Percentiles rank a stretch among this genome's conserved stretches.
Conservation (phyloP, 2,113 vertebrate species). For the Polyodon spathula region DNA sequence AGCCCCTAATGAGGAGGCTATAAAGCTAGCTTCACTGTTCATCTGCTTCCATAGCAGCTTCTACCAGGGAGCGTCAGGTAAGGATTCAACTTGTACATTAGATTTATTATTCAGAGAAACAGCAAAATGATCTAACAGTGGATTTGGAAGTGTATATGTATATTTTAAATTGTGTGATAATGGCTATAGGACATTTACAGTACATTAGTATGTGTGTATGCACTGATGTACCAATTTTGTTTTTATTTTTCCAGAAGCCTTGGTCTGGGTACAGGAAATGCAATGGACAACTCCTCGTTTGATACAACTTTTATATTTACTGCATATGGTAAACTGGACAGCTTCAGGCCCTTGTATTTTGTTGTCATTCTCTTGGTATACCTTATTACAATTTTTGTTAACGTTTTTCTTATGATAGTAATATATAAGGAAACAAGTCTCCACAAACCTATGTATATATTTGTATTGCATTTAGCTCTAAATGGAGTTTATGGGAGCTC, state of each 20-base stretch:
- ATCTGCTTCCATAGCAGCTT: too few relatives aligned
- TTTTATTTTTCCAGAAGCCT: background rate
- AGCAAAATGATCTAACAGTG: too few relatives aligned
- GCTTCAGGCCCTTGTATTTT: slow-evolving; percentile 24
- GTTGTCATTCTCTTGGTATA: slow-evolving; percentile 27
- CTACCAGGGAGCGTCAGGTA: too few relatives aligned
- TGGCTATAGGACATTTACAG: too few relatives aligned
- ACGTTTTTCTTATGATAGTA: slow-evolving; percentile 27
- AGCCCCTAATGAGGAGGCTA: too few relatives aligned
- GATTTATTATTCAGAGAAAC: too few relatives aligned
- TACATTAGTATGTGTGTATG: too few relatives aligned
- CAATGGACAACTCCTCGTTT: slow-evolving; percentile 5
- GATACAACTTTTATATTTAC: slow-evolving; percentile 28
- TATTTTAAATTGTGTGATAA: too few relatives aligned
- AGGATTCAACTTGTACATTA: too few relatives aligned
- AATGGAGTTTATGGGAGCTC: slow-evolving; percentile 36
- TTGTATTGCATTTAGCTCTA: slow-evolving; percentile 37
- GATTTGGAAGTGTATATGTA: too few relatives aligned
- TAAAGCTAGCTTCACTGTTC: too few relatives aligned
- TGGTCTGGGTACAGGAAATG: background rate
- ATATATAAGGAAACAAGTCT: slow-evolving; percentile 33
- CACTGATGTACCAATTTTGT: background rate
- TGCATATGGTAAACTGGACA: slow-evolving; percentile 26
- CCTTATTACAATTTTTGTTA: slow-evolving; percentile 26
- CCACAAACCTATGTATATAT: slow-evolving; percentile 41